Evolutionary conservation across 2,888 invertebrate species (phyloP).

Genomic region (Pomacea canaliculata): DNA sequence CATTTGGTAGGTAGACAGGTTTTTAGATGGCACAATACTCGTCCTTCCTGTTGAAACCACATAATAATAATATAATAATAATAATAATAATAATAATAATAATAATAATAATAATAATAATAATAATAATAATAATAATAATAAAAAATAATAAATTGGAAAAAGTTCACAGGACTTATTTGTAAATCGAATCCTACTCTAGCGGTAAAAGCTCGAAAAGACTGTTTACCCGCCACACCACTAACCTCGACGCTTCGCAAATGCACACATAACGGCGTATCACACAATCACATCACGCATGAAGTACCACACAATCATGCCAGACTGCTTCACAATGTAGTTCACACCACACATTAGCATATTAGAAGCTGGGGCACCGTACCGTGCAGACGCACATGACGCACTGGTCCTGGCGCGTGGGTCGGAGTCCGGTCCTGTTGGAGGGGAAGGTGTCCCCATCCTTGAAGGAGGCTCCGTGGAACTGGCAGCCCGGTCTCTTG

Average conservation of each 20-base stretch:
- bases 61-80: too few relatives aligned
- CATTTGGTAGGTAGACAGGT: constrained; percentile 61
- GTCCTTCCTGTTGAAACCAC: constrained; percentile 57
- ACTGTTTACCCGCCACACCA: too few relatives aligned
- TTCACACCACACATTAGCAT: too few relatives aligned
- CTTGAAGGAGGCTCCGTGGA: constrained; percentile 65
- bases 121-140: too few relatives aligned
- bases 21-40: constrained; percentile 68
- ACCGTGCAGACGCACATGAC: constrained; percentile 71
- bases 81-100: too few relatives aligned
- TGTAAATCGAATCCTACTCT: too few relatives aligned
- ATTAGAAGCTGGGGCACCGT: constrained; percentile 30
- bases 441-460: constrained; percentile 69
- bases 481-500: constrained; percentile 56
- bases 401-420: constrained; percentile 67
- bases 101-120: too few relatives aligned
- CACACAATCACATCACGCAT: neutral
- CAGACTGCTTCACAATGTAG: too few relatives aligned
- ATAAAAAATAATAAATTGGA: too few relatives aligned
- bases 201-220: too few relatives aligned
- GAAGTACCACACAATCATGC: neutral
- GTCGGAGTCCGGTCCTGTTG: constrained; percentile 66
- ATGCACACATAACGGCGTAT: neutral
- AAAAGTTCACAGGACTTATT: too few relatives aligned
- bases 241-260: neutral